phyloP scores from a whole-genome alignment of 1,140 invertebrate genomes.

The Drosophila pallidifrons region DNA sequence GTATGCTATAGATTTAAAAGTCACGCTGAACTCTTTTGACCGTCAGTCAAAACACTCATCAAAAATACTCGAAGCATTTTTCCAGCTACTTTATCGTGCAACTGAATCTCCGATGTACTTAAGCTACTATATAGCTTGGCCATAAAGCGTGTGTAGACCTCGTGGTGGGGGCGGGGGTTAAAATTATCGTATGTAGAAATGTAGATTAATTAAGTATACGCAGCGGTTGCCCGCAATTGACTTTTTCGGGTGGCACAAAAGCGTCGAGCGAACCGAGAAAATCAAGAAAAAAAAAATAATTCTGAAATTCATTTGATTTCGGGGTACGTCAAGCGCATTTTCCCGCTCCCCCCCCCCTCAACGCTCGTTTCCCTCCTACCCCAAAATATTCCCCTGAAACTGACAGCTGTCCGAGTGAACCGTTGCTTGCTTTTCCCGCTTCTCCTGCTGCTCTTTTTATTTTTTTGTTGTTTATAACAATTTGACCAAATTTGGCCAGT shows the following conservation, averaged over 20 bases:
- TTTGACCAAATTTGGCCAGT: constrained; percentile 81
- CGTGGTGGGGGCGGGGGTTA: neutral
- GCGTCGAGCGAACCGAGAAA: neutral
- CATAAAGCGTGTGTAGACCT: constrained; percentile 30
- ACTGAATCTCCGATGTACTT: constrained; percentile 12
- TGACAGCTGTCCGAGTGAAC: constrained; percentile 30
- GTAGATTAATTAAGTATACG: constrained; percentile 65
- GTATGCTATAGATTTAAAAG: neutral
- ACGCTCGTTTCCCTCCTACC: neutral
- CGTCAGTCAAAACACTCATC: neutral
- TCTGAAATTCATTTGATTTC: constrained; percentile 1
- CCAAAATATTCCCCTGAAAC: neutral
- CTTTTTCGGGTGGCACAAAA: constrained; percentile 9
- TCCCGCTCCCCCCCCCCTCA: neutral
- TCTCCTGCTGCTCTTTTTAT: neutral
- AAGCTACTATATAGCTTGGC: neutral
- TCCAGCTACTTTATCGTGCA: constrained; percentile 8
- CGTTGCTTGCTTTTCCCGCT: neutral
- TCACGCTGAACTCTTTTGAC: neutral
- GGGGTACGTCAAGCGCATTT: neutral
- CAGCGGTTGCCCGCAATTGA: constrained; percentile 50
- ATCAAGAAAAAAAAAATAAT: neutral
- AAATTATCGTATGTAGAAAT: constrained; percentile 9
- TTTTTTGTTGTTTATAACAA: constrained; percentile 66
- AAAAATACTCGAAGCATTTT: constrained; percentile 1